Percentiles rank a stretch among this genome's conserved stretches.
Evolutionary conservation across 2,797 vertebrate genomes (phyloP).

Genomic region (Enteromius fasciolatus): DNA sequence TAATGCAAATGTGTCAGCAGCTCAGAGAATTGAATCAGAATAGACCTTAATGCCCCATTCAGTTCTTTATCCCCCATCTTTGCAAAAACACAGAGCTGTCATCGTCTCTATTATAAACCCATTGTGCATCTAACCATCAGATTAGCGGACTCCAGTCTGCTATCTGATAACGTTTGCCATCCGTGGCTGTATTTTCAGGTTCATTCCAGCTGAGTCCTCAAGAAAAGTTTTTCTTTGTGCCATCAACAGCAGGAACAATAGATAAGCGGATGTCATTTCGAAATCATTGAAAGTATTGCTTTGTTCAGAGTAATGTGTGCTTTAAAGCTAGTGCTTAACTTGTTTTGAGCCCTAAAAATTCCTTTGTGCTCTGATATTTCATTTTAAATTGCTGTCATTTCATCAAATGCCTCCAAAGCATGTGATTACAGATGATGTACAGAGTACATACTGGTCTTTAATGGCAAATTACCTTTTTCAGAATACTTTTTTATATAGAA

Average conservation of each 20-base stretch:
- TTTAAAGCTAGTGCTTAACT: slow-evolving; percentile 15
- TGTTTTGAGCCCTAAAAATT: slow-evolving; percentile 1
- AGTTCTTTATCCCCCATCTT: slow-evolving; percentile 54
- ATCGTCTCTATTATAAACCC: slow-evolving; percentile 58
- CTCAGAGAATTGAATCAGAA: slow-evolving; percentile 56
- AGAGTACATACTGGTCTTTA: background rate
- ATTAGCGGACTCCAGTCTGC: slow-evolving; percentile 50
- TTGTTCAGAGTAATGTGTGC: slow-evolving; percentile 25
- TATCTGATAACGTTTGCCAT: slow-evolving; percentile 52
- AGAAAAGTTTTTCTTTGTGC: slow-evolving; percentile 37
- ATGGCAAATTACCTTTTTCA: background rate
- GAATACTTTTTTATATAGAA: background rate
- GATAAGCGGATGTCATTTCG: slow-evolving; percentile 2
- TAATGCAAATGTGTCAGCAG: slow-evolving; percentile 60
- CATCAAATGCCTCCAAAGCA: slow-evolving; percentile 5
- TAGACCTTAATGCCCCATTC: slow-evolving; percentile 57
- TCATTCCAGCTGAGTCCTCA: slow-evolving; percentile 35
- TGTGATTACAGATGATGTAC: background rate
- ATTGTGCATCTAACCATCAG: slow-evolving; percentile 52
- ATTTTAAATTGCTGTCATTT: slow-evolving; percentile 30
- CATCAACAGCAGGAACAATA: slow-evolving; percentile 12
- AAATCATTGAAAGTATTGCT: slow-evolving; percentile 10
- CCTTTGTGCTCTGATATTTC: slow-evolving; percentile 30
- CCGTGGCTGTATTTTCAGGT: slow-evolving; percentile 42
- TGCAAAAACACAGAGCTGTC: slow-evolving; percentile 61